Evolutionary conservation across 2,113 vertebrate species (phyloP).

Genomic region (Salvator merianae): DNA sequence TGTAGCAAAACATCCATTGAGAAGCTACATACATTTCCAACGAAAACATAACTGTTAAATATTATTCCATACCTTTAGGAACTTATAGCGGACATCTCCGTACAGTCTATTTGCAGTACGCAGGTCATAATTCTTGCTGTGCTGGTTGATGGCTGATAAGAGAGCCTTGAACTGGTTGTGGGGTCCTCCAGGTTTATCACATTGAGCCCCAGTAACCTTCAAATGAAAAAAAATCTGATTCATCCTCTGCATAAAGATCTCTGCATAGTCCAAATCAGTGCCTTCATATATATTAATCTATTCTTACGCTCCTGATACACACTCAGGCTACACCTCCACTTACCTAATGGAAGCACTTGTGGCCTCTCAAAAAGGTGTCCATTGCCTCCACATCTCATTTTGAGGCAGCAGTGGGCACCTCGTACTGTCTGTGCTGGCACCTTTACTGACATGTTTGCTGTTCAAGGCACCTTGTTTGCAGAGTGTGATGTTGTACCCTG

Average conservation of each 20-base stretch:
- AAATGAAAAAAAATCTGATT: not conserved
- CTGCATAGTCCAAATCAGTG: not conserved
- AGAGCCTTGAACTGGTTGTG: conserved; percentile 63
- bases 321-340: not conserved
- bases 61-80: conserved; percentile 59
- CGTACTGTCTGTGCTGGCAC: too few species aligned
- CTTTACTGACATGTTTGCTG: too few species aligned
- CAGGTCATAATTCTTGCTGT: conserved; percentile 61
- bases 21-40: not conserved
- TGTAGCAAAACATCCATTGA: conserved; percentile 4
- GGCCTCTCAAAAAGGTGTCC: not conserved
- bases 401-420: too few species aligned
- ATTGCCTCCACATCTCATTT: too few species aligned
- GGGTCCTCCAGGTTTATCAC: conserved; percentile 45
- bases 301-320: not conserved
- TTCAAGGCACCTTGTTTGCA: too few species aligned
- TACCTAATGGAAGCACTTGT: not conserved
- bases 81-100: conserved; percentile 64
- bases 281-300: not conserved
- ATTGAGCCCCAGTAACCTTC: not conserved
- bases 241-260: not conserved
- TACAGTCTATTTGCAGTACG: conserved; percentile 70
- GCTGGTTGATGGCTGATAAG: conserved; percentile 64
- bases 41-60: not conserved
- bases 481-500: too few species aligned